Percentiles rank a stretch among this genome's conserved stretches.
Conservation (phyloP, 2,113 vertebrate genomes). For the Pleuronectes platessa region DNA sequence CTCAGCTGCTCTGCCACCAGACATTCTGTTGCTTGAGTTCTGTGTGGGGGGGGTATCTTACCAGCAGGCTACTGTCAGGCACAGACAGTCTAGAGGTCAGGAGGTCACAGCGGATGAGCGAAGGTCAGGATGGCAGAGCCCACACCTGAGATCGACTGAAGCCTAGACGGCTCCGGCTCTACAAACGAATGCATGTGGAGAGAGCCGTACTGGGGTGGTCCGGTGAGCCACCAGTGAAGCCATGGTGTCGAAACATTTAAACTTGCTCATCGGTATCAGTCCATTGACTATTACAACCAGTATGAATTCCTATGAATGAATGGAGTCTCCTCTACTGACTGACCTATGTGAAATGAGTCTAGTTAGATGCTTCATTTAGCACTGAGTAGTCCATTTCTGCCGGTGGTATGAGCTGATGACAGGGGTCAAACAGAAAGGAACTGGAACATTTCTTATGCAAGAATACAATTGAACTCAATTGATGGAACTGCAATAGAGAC, state of each 20-base stretch:
- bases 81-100: slow-evolving; percentile 48
- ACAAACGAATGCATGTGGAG: slow-evolving; percentile 56
- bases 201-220: slow-evolving; percentile 35
- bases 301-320: not conserved
- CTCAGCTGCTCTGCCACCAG: slow-evolving; percentile 67
- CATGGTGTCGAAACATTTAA: not conserved
- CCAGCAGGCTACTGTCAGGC: slow-evolving; percentile 16
- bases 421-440: slow-evolving; percentile 16
- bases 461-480: not conserved
- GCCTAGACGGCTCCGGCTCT: slow-evolving; percentile 68
- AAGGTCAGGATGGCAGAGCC: slow-evolving; percentile 59
- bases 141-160: slow-evolving; percentile 50
- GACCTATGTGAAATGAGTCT: slow-evolving; percentile 22
- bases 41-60: not conserved
- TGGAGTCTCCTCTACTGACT: slow-evolving; percentile 8
- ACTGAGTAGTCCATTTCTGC: not conserved
- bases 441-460: not conserved
- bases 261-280: not conserved
- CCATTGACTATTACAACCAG: not conserved
- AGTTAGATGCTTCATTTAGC: slow-evolving; percentile 24
- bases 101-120: slow-evolving; percentile 36
- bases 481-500: not conserved
- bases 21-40: slow-evolving; percentile 39
- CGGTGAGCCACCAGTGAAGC: not conserved
- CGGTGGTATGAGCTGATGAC: not conserved